Conservation (phyloP, 2,113 vertebrate genomes). For the Hippopotamus amphibius region DNA sequence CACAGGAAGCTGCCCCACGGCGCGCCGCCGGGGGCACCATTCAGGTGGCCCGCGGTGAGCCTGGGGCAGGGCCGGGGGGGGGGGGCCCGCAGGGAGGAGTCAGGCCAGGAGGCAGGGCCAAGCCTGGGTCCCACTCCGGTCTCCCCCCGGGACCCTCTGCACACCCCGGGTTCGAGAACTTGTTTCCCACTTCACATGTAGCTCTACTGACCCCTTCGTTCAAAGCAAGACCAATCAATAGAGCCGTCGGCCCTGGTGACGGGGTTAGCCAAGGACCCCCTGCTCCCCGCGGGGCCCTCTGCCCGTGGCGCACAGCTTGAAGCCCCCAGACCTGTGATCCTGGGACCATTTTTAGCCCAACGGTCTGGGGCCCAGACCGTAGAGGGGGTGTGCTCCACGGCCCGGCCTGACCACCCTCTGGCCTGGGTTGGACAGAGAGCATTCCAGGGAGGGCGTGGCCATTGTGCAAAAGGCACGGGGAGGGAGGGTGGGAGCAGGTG, state of each 20-base stretch:
- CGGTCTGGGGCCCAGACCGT: background rate
- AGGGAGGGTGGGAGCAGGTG: background rate
- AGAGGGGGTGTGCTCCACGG: accelerated
- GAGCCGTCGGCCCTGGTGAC: accelerated
- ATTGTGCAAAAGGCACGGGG: background rate
- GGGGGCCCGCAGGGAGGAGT: background rate
- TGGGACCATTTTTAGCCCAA: background rate
- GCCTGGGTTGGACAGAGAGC: background rate
- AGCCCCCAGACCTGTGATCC: background rate
- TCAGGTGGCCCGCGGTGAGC: accelerated
- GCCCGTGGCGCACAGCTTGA: accelerated
- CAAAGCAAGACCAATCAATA: background rate
- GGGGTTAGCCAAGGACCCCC: accelerated
- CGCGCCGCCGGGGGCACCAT: background rate
- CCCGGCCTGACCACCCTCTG: background rate
- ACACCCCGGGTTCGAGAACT: background rate
- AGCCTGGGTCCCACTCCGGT: too few species aligned
- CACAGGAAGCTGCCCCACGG: accelerated
- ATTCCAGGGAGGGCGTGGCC: background rate
- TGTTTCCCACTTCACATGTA: background rate
- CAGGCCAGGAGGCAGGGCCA: too few species aligned
- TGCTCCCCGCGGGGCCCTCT: background rate
- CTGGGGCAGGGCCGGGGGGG: background rate
- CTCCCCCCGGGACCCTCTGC: background rate
- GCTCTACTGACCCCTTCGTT: background rate